These are phyloP conservation scores for Scophthalmus maximus DNA, from an alignment of 2,113 vertebrate genomes.

Conservation along the genomic window DNA sequence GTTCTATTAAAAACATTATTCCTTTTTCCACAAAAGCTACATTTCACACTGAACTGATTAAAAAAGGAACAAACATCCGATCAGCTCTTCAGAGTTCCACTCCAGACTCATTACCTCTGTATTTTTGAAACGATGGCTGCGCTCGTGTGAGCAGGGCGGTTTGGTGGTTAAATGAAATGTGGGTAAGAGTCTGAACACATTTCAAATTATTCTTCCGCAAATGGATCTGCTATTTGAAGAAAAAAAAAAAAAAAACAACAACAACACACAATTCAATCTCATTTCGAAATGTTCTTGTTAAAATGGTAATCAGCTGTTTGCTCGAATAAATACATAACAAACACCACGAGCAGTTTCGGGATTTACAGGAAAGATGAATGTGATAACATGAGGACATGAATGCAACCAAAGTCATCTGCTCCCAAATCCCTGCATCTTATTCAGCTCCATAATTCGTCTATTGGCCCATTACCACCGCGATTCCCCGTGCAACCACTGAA, in stretches of 20 bases:
- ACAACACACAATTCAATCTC: slow-evolving; percentile 3
- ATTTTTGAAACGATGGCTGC: background rate
- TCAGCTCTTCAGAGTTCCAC: too few species aligned
- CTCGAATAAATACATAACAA: background rate
- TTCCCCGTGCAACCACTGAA: background rate
- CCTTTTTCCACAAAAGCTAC: background rate
- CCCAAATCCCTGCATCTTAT: background rate
- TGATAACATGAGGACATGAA: slow-evolving; percentile 1
- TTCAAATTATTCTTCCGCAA: background rate
- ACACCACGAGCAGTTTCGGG: background rate
- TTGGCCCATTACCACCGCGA: background rate
- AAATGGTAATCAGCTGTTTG: slow-evolving; percentile 21
- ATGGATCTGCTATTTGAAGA: background rate
- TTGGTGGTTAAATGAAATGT: background rate
- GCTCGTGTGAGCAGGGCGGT: background rate
- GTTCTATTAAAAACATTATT: background rate
- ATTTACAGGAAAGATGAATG: background rate
- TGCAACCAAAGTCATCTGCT: background rate
- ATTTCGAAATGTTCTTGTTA: background rate
- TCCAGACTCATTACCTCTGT: background rate
- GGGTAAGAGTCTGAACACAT: background rate
- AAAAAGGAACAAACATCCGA: background rate
- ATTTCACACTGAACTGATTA: slow-evolving; percentile 3
- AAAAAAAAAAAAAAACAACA: too few species aligned
- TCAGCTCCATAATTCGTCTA: background rate